These are phyloP conservation scores for Zoanthus sansibaricus DNA, from an alignment of 92 coral and sea anemone genomes.

Conservation along the genomic window DNA sequence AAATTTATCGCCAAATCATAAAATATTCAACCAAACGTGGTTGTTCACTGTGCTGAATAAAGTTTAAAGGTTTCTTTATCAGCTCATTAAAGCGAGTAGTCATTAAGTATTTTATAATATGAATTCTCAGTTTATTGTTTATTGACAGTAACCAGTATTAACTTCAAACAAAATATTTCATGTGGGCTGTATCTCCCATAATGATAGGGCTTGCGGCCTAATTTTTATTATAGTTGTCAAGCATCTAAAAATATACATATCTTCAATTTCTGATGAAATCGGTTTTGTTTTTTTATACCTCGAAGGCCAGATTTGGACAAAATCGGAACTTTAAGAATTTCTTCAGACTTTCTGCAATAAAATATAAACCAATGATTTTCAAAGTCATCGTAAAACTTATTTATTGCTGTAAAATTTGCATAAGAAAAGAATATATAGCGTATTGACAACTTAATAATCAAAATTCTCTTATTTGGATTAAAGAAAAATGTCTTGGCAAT, in stretches of 20 bases:
- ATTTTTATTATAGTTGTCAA: neutral
- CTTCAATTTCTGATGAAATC: too few species aligned
- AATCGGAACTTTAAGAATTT: neutral
- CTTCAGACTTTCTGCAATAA: neutral
- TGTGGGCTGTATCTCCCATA: neutral
- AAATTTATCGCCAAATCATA: neutral
- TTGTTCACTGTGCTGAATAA: neutral
- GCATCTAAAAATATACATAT: too few species aligned
- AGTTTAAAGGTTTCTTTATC: neutral
- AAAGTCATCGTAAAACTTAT: neutral
- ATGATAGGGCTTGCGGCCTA: neutral
- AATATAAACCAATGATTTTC: neutral
- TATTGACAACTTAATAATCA: neutral
- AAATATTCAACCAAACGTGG: neutral
- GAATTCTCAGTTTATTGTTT: neutral
- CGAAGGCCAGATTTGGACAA: neutral
- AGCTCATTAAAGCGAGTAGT: constrained; percentile 16
- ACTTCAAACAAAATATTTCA: neutral
- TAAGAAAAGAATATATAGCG: neutral
- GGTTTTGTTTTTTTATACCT: too few species aligned
- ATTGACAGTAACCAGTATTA: neutral
- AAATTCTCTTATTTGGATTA: neutral
- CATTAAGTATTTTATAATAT: neutral
- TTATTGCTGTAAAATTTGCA: neutral
- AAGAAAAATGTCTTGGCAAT: neutral